Evolutionary conservation across 2,888 invertebrate species (phyloP).

Genomic region (Philereme vetulata): DNA sequence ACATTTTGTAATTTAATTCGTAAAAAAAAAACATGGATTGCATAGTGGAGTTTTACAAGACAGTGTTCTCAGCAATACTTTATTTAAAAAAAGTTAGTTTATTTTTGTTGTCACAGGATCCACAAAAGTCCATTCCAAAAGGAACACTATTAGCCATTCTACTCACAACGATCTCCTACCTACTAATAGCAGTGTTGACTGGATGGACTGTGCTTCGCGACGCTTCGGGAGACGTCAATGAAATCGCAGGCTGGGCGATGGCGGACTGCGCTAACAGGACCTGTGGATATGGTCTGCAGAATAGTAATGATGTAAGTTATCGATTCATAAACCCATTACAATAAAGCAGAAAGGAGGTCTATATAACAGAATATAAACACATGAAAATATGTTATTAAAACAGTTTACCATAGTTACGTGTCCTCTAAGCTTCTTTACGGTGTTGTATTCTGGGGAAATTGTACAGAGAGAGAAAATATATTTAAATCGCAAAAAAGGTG

Average conservation of each 20-base stretch:
- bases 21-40: neutral
- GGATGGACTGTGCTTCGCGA: slow-evolving; percentile 91
- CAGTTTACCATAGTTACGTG: too few species aligned
- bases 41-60: slow-evolving; percentile 2
- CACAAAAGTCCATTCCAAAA: slow-evolving; percentile 94
- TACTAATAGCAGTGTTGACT: slow-evolving; percentile 91
- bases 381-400: too few species aligned
- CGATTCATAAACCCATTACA: too few species aligned
- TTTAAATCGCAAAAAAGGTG: too few species aligned
- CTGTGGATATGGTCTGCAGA: slow-evolving; percentile 89
- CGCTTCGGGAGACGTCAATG: slow-evolving; percentile 88
- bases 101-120: slow-evolving; percentile 85
- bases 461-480: too few species aligned
- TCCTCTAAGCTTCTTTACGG: too few species aligned
- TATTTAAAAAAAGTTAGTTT: too few species aligned
- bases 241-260: slow-evolving; percentile 83
- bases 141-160: slow-evolving; percentile 96
- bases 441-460: too few species aligned
- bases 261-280: slow-evolving; percentile 77
- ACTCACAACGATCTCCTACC: slow-evolving; percentile 93
- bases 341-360: too few species aligned
- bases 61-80: neutral
- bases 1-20: neutral
- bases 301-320: slow-evolving; percentile 89
- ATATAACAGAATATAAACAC: too few species aligned